Evolutionary conservation across 1,140 invertebrate genomes (phyloP), one percentile per base, ranked within the genome.

Genomic region (Bombus terrestris): DNA sequence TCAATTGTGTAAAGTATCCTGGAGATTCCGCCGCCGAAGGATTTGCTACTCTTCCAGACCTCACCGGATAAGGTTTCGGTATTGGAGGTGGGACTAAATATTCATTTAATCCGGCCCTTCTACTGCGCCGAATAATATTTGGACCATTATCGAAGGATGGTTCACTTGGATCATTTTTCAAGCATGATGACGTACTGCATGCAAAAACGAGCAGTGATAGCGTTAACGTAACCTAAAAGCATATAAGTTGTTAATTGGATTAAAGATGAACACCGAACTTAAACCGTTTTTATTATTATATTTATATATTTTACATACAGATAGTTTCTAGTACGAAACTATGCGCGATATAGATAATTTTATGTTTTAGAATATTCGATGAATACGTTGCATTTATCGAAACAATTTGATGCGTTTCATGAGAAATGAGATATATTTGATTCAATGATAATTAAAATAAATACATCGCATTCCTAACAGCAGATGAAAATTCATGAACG

Each of bases 1-100:
- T 93, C 0, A 95, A 82, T 72, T 85, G 88, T 1, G 92, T 88
- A 47, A 95, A 92, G 62, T 95, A 95, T 35, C 93, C 93, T 9
- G 91, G 86, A 3, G 85, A 8, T 28, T 89, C 76, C 3, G 83
- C 75, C n/a, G 83, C 62, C 0, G 80, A 81, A 12, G 47, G 62
- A 41, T 74, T 75, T 25, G 59, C 78, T 68, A 89, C 43, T 81
- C 90, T 86, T 53, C 86, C 88, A 25, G 90, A 75, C 75, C 89
- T 87, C 8, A 85, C 59, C 0, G 88, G 77, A 32, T 68, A 74
- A n/a, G 79, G 81, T 39, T 80, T 53, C 39, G 39, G 90, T 6
- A 71, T 81, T 3, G 80, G 75, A 1, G 92, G 91, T 83, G 94
- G 94, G 28, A 92, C 89, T n/a, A 95, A 76, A 35, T 92, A 95